phyloP scores from a whole-genome alignment of 2,113 vertebrate species.

The Parus major region DNA sequence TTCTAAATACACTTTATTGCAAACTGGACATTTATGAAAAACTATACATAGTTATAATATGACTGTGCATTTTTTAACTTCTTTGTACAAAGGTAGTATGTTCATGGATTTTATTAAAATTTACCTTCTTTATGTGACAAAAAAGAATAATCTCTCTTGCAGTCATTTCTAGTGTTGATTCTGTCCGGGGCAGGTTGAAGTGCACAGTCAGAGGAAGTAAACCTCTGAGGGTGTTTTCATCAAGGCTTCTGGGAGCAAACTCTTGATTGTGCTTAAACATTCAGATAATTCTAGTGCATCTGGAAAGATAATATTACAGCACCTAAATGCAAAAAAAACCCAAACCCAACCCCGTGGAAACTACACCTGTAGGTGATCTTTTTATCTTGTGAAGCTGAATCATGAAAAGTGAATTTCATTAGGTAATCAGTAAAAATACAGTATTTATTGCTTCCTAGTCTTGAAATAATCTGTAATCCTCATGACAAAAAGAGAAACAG shows the following conservation, averaged over 20 bases:
- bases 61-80: background rate
- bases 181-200: background rate
- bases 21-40: slow-evolving; percentile 83
- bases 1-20: slow-evolving; percentile 85
- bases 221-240: background rate
- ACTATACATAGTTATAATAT: background rate
- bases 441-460: background rate
- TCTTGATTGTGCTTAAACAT: background rate
- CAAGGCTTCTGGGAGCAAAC: background rate
- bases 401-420: background rate
- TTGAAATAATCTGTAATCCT: background rate
- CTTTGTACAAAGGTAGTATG: background rate
- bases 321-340: background rate
- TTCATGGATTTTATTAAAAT: background rate
- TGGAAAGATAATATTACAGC: background rate
- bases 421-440: background rate
- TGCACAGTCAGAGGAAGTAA: background rate
- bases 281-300: background rate
- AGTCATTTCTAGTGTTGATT: background rate
- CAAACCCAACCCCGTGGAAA: background rate
- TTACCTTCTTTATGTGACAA: background rate
- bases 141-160: background rate
- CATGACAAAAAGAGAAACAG: background rate
- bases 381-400: fast-evolving
- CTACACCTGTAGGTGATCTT: background rate